Evolutionary conservation across 1,140 invertebrate species (phyloP).

Genomic region (Nymphalis io): DNA sequence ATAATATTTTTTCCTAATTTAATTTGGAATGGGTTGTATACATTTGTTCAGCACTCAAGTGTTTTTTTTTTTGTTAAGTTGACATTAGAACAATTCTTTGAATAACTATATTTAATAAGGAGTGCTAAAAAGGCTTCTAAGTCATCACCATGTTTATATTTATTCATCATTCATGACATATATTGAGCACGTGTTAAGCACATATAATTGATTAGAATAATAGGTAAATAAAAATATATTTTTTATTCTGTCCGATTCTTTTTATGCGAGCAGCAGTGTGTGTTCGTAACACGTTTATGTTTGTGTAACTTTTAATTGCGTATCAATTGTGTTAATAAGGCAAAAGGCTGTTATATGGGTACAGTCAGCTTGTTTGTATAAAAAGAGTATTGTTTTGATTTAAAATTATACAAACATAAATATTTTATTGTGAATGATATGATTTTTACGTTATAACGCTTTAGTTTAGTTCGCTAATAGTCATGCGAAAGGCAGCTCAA

Average conservation of each 20-base stretch:
- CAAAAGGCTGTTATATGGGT: too few relatives aligned
- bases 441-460: slow-evolving; percentile 6
- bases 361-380: too few relatives aligned
- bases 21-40: too few relatives aligned
- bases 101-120: background rate
- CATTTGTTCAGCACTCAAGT: background rate
- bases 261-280: slow-evolving; percentile 1
- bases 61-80: background rate
- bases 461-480: slow-evolving; percentile 33
- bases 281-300: background rate
- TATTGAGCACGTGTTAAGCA: slow-evolving; percentile 15
- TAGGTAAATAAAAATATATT: slow-evolving; percentile 5
- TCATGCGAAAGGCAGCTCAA: slow-evolving; percentile 55
- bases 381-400: background rate
- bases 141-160: slow-evolving; percentile 14
- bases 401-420: slow-evolving; percentile 9
- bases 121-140: slow-evolving; percentile 16
- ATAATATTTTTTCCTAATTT: too few relatives aligned
- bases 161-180: slow-evolving; percentile 9
- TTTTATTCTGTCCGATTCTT: background rate
- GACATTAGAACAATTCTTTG: background rate
- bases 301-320: slow-evolving; percentile 11
- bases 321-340: too few relatives aligned
- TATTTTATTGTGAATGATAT: background rate
- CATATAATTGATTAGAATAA: slow-evolving; percentile 11